Base-by-base conservation (phyloP, 1,140 invertebrate species). In the Leptopilina clavipes region DNA sequence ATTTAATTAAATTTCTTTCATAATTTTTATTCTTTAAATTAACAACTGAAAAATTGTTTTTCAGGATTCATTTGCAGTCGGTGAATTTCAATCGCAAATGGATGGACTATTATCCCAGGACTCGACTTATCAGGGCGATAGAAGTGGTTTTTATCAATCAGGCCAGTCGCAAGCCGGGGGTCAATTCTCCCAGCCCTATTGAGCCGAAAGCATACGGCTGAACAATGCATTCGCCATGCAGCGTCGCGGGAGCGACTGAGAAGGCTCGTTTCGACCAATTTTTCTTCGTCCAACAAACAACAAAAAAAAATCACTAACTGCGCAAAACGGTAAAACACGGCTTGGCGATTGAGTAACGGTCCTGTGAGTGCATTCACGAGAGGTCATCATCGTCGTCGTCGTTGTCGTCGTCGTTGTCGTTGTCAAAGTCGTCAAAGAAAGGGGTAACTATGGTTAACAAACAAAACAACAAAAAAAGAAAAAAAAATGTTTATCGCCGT, bases 61-160 rank as follows among this genome's bases (percentile, higher is more conserved):
- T 11, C 59, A 65, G 92, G 97, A 98, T 89, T 96, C 95, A 31
- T 95, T 95, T 83, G 93, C 95, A 52, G 93, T 93, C 76, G 95
- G 96, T 79, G 97, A 98, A 80, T 96, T 97, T 88, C 96, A 97
- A 83, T 98, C 97, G 37, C 97, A 98, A 89, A 96, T 97, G 91
- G 97, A 98, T 86, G 97, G 96, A 56, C 92, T 99, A 76, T 91
- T 99, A 80, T 98, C 97, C 5, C 97, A 99, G 91, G 97, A 99
- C 90, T 98, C 96, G 9, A 97, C 96, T 78, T 98, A 97, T 90
- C 96, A 97, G 90, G 95, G 94, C 70, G 95, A 95, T 82, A 91
- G 94, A 74, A 93, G 93, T 76, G 93, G 92, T 73, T 95, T 93
- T 83, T 94, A 94, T 89, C 91, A 92, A 79, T 93, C 93, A 10